phyloP scores from a whole-genome alignment of 2,113 vertebrate species.

The Sturnira hondurensis region DNA sequence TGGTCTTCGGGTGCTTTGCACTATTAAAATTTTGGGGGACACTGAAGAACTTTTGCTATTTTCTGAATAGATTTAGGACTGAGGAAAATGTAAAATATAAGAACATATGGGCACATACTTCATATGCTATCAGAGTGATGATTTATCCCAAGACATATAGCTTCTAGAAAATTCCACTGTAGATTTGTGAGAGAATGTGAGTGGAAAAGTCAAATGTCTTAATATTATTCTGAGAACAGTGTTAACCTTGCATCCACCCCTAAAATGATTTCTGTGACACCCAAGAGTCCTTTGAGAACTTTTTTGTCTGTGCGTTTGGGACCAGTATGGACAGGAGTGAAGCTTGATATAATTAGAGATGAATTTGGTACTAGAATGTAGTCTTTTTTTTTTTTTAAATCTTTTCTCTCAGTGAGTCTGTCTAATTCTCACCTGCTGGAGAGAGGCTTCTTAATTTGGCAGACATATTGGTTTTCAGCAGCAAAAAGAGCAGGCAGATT shows the following conservation, averaged over 20 bases:
- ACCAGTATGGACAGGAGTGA: not conserved
- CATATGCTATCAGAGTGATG: not conserved
- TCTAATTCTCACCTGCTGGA: not conserved
- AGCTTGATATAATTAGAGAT: not conserved
- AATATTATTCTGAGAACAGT: not conserved
- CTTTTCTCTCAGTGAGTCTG: not conserved
- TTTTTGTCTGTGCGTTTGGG: not conserved
- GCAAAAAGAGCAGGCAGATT: not conserved
- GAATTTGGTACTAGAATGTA: not conserved
- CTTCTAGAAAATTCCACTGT: not conserved
- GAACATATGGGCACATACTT: not conserved
- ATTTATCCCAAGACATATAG: not conserved
- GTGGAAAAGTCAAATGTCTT: not conserved
- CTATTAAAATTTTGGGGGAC: not conserved
- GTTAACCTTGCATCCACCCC: not conserved
- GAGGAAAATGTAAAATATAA: not conserved
- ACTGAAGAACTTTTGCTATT: not conserved
- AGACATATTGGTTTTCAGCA: not conserved
- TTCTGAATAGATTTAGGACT: not conserved
- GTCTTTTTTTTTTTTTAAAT: not conserved
- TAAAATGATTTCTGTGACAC: not conserved
- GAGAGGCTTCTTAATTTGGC: not conserved
- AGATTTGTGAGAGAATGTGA: not conserved
- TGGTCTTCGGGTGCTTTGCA: not conserved
- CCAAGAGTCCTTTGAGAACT: not conserved